Base-by-base conservation (phyloP, 1,140 invertebrate genomes). In the Archegozetes longisetosus region DNA sequence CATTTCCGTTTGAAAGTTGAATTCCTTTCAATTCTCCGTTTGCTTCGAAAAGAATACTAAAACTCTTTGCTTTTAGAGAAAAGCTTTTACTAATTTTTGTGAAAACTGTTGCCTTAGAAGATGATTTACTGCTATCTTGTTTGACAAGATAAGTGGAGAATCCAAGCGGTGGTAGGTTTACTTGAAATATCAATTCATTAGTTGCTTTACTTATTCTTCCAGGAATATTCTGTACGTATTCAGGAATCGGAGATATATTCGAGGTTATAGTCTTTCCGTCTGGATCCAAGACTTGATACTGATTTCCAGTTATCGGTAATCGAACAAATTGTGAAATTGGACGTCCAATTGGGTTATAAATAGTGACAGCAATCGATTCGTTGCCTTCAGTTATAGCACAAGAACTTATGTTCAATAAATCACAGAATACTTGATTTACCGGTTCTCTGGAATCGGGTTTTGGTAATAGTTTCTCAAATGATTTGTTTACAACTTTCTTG, bases 341-440 rank as follows among this genome's bases (percentile, higher is more conserved):
- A 28, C 80, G 77, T 55, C 82, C 82, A 13, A 85, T 66, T 0
- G 89, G 86, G 72, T 96, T 97, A 69, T 88, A 88, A 2, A 89
- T 65, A 0, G 83, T 80, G 0, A 88, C 74, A 1, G 81, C 69
- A 67, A 86, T 82, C 62, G 77, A 70, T 58, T 78, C 69, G 46
- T 74, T 73, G 3, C 68, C 69, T 70, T 90, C 86, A 1, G 80
- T 79, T n/a, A 72, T 48, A 23, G 61, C 55, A 66, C 79, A 81
- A 50, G 70, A 65, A 60, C 77, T 78, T 25, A 78, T 77, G 67
- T 68, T 91, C 1, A 83, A 66, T 28, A 77, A 64, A 6, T 78
- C 69, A 70, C 85, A 88, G 32, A 79, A 58, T 40, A 49, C 24
- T 23, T 24, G 24, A 3, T 58, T 79, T 17, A 74, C 49, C 55